Conservation (phyloP, 2,113 vertebrate species). For the Cryptotis parvus region DNA sequence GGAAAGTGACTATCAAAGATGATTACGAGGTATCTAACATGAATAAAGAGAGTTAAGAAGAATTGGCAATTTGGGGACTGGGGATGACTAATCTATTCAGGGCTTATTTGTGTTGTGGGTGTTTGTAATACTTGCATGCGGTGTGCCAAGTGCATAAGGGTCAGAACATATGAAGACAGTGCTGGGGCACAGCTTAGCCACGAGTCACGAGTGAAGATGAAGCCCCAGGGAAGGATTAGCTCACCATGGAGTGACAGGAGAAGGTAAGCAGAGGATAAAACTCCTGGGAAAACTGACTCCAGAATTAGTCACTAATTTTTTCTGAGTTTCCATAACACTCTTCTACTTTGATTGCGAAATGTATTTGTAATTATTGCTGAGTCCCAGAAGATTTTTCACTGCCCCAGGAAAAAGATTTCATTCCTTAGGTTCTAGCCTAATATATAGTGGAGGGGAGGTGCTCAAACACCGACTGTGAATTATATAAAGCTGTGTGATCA, state of each 20-base stretch:
- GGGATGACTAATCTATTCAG: background rate
- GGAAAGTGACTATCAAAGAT: background rate
- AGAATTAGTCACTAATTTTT: background rate
- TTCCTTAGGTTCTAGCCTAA: background rate
- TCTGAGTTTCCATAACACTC: background rate
- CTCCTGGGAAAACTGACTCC: background rate
- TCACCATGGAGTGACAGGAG: background rate
- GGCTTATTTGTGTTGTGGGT: background rate
- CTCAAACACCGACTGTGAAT: background rate
- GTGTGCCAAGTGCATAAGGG: background rate
- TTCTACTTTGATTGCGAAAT: background rate
- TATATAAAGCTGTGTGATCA: background rate
- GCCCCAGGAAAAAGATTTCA: background rate
- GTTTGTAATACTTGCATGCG: background rate
- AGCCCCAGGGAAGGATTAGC: background rate
- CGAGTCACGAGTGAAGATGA: slow-evolving; percentile 17
- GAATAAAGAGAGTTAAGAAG: background rate
- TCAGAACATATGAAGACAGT: background rate
- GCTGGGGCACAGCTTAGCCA: background rate
- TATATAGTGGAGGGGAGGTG: background rate
- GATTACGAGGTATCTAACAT: background rate
- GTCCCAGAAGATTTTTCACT: background rate
- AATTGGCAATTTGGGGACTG: background rate
- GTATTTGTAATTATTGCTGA: slow-evolving; percentile 18
- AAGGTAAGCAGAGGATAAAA: background rate